Conservation (phyloP, 2,113 vertebrate species). For the Campylorhamphus procurvoides region DNA sequence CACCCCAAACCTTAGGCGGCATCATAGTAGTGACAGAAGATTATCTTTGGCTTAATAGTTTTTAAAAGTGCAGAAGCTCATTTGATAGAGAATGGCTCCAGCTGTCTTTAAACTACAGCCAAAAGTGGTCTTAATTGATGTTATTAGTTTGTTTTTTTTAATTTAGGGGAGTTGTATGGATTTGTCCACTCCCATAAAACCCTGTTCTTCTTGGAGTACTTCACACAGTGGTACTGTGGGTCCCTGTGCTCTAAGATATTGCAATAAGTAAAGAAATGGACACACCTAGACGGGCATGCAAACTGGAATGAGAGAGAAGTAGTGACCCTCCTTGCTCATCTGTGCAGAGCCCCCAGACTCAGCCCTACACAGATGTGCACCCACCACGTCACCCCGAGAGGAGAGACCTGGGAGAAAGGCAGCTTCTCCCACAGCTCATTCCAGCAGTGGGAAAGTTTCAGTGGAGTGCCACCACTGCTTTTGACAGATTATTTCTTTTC, state of each 20-base stretch:
- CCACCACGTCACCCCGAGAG: fast-evolving
- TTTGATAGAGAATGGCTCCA: neutral
- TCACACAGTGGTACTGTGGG: neutral
- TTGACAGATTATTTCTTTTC: neutral
- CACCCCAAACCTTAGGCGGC: too few relatives aligned
- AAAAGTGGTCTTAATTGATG: neutral
- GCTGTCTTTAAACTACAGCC: constrained; percentile 6
- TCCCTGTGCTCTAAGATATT: neutral
- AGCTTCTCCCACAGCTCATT: neutral
- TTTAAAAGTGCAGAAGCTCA: constrained; percentile 36
- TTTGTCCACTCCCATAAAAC: neutral
- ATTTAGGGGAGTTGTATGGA: neutral
- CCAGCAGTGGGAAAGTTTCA: neutral
- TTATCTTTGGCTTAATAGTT: constrained; percentile 25
- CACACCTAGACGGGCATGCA: neutral
- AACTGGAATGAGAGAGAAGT: neutral
- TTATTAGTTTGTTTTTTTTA: neutral
- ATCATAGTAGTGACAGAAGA: constrained; percentile 51
- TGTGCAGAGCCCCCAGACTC: neutral
- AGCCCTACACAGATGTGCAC: neutral
- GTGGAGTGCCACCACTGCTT: neutral
- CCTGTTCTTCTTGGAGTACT: neutral
- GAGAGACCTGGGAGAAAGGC: neutral
- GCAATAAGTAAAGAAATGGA: neutral
- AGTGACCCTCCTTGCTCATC: neutral